phyloP scores from a whole-genome alignment of 1,140 invertebrate genomes.

The Dendrolimus kikuchii region DNA sequence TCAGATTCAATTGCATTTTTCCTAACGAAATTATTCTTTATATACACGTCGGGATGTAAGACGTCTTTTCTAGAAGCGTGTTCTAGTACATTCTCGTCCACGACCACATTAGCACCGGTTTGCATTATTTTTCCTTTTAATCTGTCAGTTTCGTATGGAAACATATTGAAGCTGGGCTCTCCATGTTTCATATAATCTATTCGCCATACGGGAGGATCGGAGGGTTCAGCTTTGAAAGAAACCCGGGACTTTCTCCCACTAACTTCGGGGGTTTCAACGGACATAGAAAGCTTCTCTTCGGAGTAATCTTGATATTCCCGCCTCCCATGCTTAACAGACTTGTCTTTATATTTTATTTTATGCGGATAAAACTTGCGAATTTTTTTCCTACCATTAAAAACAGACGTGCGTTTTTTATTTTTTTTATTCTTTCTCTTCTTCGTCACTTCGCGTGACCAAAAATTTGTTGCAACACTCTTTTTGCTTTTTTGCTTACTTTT shows the following conservation, averaged over 20 bases:
- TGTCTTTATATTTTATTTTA: conserved; percentile 55
- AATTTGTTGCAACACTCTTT: conserved; percentile 6
- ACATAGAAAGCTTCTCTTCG: conserved; percentile 48
- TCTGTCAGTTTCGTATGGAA: conserved; percentile 24
- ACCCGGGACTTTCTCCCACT: conserved; percentile 21
- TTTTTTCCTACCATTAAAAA: conserved; percentile 43
- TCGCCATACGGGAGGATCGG: conserved; percentile 40
- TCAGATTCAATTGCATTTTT: conserved; percentile 31
- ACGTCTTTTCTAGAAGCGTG: conserved; percentile 30
- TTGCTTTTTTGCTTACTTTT: conserved; percentile 18
- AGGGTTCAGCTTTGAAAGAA: conserved; percentile 31
- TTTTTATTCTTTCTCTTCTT: conserved; percentile 15
- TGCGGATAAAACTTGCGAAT: conserved; percentile 54
- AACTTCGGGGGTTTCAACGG: conserved; percentile 35
- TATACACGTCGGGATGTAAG: conserved; percentile 46
- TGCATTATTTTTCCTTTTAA: conserved; percentile 34
- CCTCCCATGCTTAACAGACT: conserved; percentile 12
- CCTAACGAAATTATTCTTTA: conserved; percentile 47
- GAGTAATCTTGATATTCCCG: conserved; percentile 31
- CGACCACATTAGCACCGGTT: conserved; percentile 23
- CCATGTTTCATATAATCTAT: conserved; percentile 59
- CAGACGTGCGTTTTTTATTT: conserved; percentile 20
- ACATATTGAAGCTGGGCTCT: conserved; percentile 35
- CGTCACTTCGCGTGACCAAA: neutral
- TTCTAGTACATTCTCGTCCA: conserved; percentile 21